Conservation (phyloP, 1,140 invertebrate species). For the Oncopodura yosiiana region DNA sequence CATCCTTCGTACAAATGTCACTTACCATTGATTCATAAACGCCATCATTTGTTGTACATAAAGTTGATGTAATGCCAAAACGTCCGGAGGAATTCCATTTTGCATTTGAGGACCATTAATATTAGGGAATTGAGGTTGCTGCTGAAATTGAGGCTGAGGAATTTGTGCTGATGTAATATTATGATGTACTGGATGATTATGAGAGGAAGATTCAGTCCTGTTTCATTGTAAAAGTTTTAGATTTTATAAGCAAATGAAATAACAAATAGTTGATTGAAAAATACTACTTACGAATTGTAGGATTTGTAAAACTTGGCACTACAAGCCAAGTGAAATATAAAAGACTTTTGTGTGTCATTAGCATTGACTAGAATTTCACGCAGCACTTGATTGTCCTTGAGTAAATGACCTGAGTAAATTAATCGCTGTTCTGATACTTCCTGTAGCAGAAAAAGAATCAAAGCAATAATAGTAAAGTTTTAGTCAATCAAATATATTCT, state of each 20-base stretch:
- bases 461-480: neutral
- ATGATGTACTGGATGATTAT: too few relatives aligned
- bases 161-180: neutral
- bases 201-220: too few relatives aligned
- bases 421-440: conserved; percentile 28
- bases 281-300: neutral
- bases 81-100: conserved; percentile 27
- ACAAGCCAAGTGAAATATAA: conserved; percentile 29
- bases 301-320: neutral
- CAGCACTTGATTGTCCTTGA: conserved; percentile 29
- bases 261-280: neutral
- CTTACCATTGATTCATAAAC: conserved; percentile 31
- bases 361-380: conserved; percentile 16
- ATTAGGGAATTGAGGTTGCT: too few relatives aligned
- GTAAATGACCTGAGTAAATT: conserved; percentile 32
- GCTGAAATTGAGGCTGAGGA: neutral
- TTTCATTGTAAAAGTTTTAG: neutral
- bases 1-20: too few relatives aligned
- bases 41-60: conserved; percentile 33
- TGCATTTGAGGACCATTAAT: neutral
- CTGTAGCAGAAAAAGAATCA: conserved; percentile 10
- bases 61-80: conserved; percentile 26
- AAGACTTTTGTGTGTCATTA: conserved; percentile 13
- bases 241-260: neutral
- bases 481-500: neutral